Percentiles rank a stretch among this genome's conserved stretches.
phyloP scores from a whole-genome alignment of 2,797 vertebrate genomes.

The Anabacerthia variegaticeps region DNA sequence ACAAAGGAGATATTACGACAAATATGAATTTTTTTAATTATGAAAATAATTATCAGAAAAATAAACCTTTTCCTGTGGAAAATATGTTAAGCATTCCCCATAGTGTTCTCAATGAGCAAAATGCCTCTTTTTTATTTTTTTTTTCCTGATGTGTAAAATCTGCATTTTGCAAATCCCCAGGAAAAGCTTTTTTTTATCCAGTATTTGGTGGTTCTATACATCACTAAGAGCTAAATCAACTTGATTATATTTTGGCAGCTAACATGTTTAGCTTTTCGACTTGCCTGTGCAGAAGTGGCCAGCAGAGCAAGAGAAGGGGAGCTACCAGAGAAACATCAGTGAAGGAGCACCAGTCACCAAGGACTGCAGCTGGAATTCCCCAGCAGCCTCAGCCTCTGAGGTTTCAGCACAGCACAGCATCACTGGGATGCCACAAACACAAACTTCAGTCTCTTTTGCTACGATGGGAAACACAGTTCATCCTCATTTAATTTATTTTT shows the following conservation, averaged over 20 bases:
- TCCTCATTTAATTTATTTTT: background rate
- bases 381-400: background rate
- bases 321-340: too few species aligned
- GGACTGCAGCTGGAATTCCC: background rate
- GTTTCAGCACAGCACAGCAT: background rate
- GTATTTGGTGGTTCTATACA: background rate
- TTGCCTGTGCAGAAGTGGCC: background rate
- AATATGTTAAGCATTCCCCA: background rate
- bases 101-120: background rate
- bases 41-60: background rate
- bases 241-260: background rate
- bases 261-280: background rate
- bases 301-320: background rate
- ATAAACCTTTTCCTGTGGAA: background rate
- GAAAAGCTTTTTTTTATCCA: background rate
- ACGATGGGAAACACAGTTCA: background rate
- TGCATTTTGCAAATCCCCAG: too few species aligned
- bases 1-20: background rate
- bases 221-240: background rate
- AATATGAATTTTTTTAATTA: background rate
- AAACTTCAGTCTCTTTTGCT: background rate
- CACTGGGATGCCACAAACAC: background rate
- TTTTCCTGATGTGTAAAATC: background rate
- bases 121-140: background rate
- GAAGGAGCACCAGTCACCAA: background rate